phyloP scores from a whole-genome alignment of 2,797 vertebrate species.

The Chaenodraco wilsoni region DNA sequence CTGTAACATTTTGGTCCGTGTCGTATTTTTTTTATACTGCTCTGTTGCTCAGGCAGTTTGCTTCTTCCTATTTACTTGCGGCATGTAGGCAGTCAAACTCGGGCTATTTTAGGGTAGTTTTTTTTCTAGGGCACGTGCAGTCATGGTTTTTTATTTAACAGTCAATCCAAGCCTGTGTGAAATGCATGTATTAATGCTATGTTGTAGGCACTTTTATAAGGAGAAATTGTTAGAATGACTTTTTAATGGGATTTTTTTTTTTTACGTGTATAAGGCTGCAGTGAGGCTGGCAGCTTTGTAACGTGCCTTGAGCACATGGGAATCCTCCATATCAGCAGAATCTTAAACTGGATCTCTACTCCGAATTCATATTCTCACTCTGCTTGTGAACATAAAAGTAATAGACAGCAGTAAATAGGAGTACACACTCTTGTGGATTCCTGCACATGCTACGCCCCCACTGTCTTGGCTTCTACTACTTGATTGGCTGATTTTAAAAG shows the following conservation, averaged over 20 bases:
- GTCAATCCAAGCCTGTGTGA: conserved; percentile 19
- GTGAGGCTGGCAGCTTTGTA: neutral
- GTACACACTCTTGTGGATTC: conserved; percentile 7
- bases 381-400: conserved; percentile 2
- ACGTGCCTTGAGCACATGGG: conserved; percentile 8
- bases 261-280: neutral
- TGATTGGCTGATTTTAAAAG: conserved; percentile 27
- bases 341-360: neutral
- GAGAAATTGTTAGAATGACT: neutral
- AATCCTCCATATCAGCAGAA: neutral
- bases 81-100: conserved; percentile 35
- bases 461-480: neutral
- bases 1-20: conserved; percentile 11
- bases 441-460: conserved; percentile 6
- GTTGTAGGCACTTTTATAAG: neutral
- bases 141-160: conserved; percentile 40
- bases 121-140: conserved; percentile 55
- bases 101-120: conserved; percentile 59
- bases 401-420: neutral
- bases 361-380: neutral
- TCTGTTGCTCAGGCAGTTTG: conserved; percentile 31
- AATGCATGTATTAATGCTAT: conserved; percentile 19
- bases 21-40: conserved; percentile 36
- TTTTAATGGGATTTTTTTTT: conserved; percentile 4
- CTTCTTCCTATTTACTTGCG: conserved; percentile 47